phyloP scores from a whole-genome alignment of 2,797 vertebrate species.

The Sparidentex hasta region DNA sequence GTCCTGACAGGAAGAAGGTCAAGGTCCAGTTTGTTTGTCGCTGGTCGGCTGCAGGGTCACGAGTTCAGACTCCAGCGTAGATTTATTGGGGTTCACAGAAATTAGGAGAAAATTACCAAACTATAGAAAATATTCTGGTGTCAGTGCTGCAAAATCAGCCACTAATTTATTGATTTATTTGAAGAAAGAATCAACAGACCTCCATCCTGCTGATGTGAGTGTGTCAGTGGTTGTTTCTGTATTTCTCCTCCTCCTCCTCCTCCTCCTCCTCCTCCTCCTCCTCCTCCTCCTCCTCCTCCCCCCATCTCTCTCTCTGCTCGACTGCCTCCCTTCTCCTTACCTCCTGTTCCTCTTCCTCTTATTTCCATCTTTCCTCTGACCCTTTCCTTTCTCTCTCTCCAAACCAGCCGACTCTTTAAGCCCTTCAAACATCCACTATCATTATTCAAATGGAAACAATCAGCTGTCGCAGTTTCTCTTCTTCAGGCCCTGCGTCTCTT shows the following conservation, averaged over 20 bases:
- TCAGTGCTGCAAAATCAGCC: background rate
- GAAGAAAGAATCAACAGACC: background rate
- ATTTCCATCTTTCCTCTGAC: constrained; percentile 1
- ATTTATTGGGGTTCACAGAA: too few species aligned
- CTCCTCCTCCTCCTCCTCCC: background rate
- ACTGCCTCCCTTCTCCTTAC: background rate
- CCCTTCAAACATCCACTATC: constrained; percentile 20
- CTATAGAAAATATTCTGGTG: background rate
- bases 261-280: too few species aligned
- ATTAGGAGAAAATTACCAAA: background rate
- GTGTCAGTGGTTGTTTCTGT: background rate
- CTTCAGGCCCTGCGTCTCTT: constrained; percentile 1
- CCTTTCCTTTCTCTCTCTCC: background rate
- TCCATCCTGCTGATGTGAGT: background rate
- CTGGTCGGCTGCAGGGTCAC: too few species aligned
- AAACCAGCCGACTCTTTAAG: constrained; percentile 28
- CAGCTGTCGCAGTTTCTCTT: constrained; percentile 16
- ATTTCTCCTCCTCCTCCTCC: background rate
- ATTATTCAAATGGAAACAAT: constrained; percentile 34
- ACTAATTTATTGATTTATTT: background rate
- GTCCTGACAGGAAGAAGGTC: too few species aligned
- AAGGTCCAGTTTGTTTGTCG: too few species aligned
- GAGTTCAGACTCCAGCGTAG: too few species aligned
- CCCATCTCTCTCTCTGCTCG: background rate
- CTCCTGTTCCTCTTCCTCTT: background rate